Evolutionary conservation across 1,140 invertebrate genomes (phyloP), one percentile per base, ranked within the genome.

Genomic region (Neodiprion lecontei): DNA sequence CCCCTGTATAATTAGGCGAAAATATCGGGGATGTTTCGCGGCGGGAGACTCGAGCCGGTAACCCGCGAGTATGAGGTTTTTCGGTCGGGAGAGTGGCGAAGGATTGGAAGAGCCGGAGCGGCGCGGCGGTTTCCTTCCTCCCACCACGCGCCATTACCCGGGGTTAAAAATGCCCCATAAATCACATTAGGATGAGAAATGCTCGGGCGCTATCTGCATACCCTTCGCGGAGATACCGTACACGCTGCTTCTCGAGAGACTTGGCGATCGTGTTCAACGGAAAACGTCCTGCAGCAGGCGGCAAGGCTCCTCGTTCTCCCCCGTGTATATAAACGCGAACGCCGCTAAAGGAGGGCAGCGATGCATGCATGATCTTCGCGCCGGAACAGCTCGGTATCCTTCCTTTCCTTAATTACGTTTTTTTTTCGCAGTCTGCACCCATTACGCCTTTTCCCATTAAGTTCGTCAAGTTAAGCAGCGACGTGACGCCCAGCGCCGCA

Each of bases 141-240:
- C 11, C 11, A 61, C 53, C 53, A 61, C 11, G 11, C 11, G 53
- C 77, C 78, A 77, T 80, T 78, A 78, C 80, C 80, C 78, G 73
- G 80, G 82, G 83, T 83, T 82, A 85, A 86, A 87, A 86, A 82
- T 81, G 81, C 75, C 79, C 79, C 81, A 84, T 85, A 86, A 85
- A 85, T 87, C 85, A 84, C 80, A 82, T 84, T 82, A 83, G 79
- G 80, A 81, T 82, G 81, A 80, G 79, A 83, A 85, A 86, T 83
- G 76, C 77, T 75, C 70, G 48, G 72, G 28, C 74, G 67, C 72
- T 77, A 75, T 72, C 75, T 75, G 75, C 73, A 72, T 68, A 75
- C 69, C 76, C 14, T 70, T 72, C 69, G 53, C 70, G 17, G 17
- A 48, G 50, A 72, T 48, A 72, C 48, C 67, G 67, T 68, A 76